A percentile compares a stretch with the other conserved stretches of the same genome.
These are phyloP conservation scores for Strigops habroptila DNA, from an alignment of 2,113 vertebrate genomes.

Conservation along the genomic window DNA sequence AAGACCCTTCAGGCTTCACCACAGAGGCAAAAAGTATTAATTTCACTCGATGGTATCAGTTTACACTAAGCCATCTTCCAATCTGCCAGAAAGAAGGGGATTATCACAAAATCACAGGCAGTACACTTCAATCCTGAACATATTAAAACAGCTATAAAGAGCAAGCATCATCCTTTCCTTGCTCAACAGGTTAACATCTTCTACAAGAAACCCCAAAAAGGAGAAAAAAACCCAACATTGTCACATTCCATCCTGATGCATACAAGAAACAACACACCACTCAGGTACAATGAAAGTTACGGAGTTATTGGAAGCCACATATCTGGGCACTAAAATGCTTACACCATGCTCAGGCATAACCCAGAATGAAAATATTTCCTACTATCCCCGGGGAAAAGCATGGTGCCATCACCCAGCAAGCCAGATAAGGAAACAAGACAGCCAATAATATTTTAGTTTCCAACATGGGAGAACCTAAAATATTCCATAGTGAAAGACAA, in stretches of 20 bases:
- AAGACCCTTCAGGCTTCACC: neutral
- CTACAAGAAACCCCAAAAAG: neutral
- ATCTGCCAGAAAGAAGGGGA: neutral
- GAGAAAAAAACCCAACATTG: neutral
- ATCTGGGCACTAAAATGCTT: neutral
- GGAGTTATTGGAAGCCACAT: neutral
- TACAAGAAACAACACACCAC: neutral
- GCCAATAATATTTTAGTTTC: neutral
- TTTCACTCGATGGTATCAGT: neutral
- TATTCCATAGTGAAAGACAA: neutral
- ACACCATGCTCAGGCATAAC: neutral
- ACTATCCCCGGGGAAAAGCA: neutral
- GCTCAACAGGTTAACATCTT: neutral
- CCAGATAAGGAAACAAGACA: neutral
- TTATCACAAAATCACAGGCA: neutral
- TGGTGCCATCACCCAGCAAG: neutral
- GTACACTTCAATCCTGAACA: neutral
- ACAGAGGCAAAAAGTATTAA: neutral
- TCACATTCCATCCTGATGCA: neutral
- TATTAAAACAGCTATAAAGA: neutral
- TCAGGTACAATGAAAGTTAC: neutral
- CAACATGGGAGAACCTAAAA: neutral
- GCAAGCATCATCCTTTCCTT: neutral
- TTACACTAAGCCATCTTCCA: neutral
- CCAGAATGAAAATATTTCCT: neutral